These are phyloP conservation scores for Masnerella sp. DNA, from an alignment of 2,888 invertebrate species.

Conservation along the genomic window DNA sequence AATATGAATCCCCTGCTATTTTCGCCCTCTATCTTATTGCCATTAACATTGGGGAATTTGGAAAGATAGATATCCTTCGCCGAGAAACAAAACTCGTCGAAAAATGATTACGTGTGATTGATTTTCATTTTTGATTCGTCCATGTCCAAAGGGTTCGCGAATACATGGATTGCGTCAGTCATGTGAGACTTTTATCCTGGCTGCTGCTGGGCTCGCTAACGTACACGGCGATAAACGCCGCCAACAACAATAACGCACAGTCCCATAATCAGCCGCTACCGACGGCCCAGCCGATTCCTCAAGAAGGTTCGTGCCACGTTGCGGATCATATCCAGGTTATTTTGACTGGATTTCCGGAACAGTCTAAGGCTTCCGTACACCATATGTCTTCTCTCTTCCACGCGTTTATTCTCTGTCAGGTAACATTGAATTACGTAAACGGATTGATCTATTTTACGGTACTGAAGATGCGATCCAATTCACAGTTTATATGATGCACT, in stretches of 20 bases:
- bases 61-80: too few species aligned
- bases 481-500: too few species aligned
- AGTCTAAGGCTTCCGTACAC: conserved; percentile 92
- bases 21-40: too few species aligned
- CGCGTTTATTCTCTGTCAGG: conserved; percentile 97
- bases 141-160: conserved; percentile 92
- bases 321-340: conserved; percentile 98
- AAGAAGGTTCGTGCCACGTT: conserved; percentile 97
- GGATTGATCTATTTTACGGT: too few species aligned
- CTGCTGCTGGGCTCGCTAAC: conserved; percentile 95
- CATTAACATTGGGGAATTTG: too few species aligned
- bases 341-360: conserved; percentile 97
- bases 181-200: conserved; percentile 97
- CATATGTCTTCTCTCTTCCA: conserved; percentile 98
- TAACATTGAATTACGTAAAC: conserved; percentile 70
- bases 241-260: conserved; percentile 68
- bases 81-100: too few species aligned
- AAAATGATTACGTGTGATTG: too few species aligned
- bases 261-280: conserved; percentile 75
- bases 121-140: too few species aligned
- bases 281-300: conserved; percentile 91
- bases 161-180: conserved; percentile 95
- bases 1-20: too few species aligned
- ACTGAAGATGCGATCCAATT: too few species aligned
- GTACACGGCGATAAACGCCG: conserved; percentile 84